These are phyloP conservation scores for Pyxicephalus adspersus DNA, from an alignment of 2,113 vertebrate species.

Conservation along the genomic window DNA sequence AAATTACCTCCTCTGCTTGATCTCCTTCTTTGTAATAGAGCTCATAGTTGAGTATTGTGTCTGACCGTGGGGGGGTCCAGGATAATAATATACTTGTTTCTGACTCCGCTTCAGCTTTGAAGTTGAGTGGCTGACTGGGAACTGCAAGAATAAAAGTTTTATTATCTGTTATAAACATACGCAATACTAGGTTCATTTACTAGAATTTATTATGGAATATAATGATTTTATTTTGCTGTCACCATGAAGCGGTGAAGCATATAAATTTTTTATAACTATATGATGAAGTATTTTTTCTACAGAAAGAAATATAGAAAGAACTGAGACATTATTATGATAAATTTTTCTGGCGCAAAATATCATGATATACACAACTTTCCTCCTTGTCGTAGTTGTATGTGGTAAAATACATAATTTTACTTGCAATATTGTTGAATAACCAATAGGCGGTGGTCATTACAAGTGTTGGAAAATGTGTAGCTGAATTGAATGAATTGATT, in stretches of 20 bases:
- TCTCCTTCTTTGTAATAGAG: slow-evolving; percentile 95
- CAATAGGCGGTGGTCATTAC: too few species aligned
- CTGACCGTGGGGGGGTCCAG: slow-evolving; percentile 92
- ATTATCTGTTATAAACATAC: not conserved
- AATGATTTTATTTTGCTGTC: not conserved
- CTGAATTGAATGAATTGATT: too few species aligned
- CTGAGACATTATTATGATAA: too few species aligned
- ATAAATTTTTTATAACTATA: not conserved
- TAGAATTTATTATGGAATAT: not conserved
- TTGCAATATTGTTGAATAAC: too few species aligned
- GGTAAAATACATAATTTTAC: too few species aligned
- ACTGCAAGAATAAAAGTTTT: slow-evolving; percentile 73
- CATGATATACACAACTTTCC: too few species aligned
- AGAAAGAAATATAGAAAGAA: not conserved
- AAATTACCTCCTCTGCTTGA: slow-evolving; percentile 88
- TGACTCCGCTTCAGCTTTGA: slow-evolving; percentile 96
- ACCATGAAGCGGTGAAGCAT: not conserved
- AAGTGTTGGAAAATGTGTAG: too few species aligned
- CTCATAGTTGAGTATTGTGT: slow-evolving; percentile 92
- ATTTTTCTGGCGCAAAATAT: too few species aligned
- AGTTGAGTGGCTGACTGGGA: slow-evolving; percentile 92
- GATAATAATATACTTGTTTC: slow-evolving; percentile 96
- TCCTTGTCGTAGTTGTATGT: too few species aligned
- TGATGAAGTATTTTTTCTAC: not conserved
- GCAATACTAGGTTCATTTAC: not conserved